A percentile compares a stretch with the other conserved stretches of the same genome.
Evolutionary conservation across 2,797 vertebrate genomes (phyloP).

Genomic region (Protonibea diacanthus): DNA sequence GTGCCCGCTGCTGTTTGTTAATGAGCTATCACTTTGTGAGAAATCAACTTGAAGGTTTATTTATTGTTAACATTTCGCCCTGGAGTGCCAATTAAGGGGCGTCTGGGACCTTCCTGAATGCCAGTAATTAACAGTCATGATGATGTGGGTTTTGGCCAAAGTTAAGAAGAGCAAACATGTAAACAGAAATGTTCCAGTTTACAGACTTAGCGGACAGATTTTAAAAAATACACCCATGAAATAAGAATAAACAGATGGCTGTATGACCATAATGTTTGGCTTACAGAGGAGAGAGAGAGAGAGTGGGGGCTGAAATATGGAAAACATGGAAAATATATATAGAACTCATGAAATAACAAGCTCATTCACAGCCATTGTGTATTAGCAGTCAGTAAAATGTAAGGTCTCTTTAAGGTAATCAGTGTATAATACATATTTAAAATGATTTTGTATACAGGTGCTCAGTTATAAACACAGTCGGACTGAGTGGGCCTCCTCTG

Average conservation of each 20-base stretch:
- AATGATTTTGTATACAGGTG: background rate
- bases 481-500: background rate
- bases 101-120: constrained; percentile 40
- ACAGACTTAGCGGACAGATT: background rate
- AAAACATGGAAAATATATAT: background rate
- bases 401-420: too few species aligned
- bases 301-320: background rate
- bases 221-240: background rate
- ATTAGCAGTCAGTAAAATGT: too few species aligned
- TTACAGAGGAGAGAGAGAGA: background rate
- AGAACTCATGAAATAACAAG: too few species aligned
- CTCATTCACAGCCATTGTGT: background rate
- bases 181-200: background rate
- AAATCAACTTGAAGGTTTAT: constrained; percentile 46
- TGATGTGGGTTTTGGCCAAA: constrained; percentile 26
- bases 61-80: constrained; percentile 43
- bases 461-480: background rate
- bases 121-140: constrained; percentile 31
- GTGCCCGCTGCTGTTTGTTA: constrained; percentile 45
- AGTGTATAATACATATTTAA: background rate
- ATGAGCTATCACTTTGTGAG: constrained; percentile 45
- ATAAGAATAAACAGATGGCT: background rate
- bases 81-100: constrained; percentile 45
- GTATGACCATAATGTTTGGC: background rate
- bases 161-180: constrained; percentile 8